Evolutionary conservation across 2,888 invertebrate genomes (phyloP), one percentile per base, ranked within the genome.

Genomic region (Dichetophora obliterata): DNA sequence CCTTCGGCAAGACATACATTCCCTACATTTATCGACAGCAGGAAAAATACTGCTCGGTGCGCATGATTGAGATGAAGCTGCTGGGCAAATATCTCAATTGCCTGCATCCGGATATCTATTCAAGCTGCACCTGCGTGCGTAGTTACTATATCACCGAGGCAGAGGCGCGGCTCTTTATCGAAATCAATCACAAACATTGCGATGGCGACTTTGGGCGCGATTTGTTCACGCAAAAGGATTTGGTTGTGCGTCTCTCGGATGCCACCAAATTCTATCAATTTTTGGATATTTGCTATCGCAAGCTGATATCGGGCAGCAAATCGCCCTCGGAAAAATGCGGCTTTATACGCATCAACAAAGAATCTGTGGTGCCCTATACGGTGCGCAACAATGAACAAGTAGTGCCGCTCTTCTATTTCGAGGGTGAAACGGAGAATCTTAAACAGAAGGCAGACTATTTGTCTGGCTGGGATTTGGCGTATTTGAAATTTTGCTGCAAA

Each of bases 401-500:
- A 90, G 97, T 98, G 77, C 98, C 98, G 19, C 90, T 98, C 73
- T 96, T 96, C 89, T 97, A 96, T 87, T 95, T 95, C 85, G 90
- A 90, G 75, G 96, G 96, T 82, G 96, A 96, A 90, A 96, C 96
- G n/a, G 96, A 96, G 88, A 96, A 95, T 90, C 91, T 97, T 48
- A 95, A 95, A 87, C 92, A 94, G 79, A 95, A 96, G 87, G 95
- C 96, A 2, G 95, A 96, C 85, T 94, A 95, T 88, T 90, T 97
- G 52, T 95, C 95, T 86, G 96, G 96, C 78, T 97, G 97, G 97
- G 96, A 97, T 90, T 90, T 97, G 82, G 95, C 96, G 0, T 97
- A 97, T 89, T 91, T 97, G 81, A 97, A 97, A 90, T 96, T 97
- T 89, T 97, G 97, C 90, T 97, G 97, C 90, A 97, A 96, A 90